Evolutionary conservation across 53 echinoderm and acorn worm species (phyloP), one percentile per base, ranked within the genome.

Genomic region (Hippasteria phrygiana): DNA sequence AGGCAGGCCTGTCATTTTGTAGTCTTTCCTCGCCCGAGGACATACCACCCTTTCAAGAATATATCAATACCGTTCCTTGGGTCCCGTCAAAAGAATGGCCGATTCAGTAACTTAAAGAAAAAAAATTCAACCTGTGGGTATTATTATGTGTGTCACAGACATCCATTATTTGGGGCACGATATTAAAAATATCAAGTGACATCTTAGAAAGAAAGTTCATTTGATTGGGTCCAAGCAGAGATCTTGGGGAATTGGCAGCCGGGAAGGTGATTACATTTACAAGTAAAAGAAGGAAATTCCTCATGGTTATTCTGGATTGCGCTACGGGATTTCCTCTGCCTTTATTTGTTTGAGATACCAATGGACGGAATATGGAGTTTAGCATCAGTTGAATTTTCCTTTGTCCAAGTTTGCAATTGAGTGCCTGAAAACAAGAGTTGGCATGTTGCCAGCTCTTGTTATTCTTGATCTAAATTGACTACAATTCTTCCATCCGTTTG

Each of bases 241-340:
- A 76, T 35, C 53, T 43, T 53, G 76, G 76, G n/a, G 53, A 76
- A 76, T 76, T 46, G 12, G 38, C 39, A 43, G 42, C 73, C 37
- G 73, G 42, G 40, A 73, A 73, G 59, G 4, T 59, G 53, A 76
- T 76, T 76, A 50, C 76, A 18, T 47, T 76, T 76, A 43, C 50
- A 47, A 76, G 76, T 53, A 17, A 28, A 34, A 76, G 32, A 28
- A 34, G 51, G 32, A 35, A 32, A 50, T 76, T 74, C 50, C 18
- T 50, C 18, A 11, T 43, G 47, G 53, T 17, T 17, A 35, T 37
- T 16, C 2, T 4, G 7, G 13, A 69, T 17, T 69, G 17, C 37
- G 33, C 70, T 69, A 12, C 37, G 70, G 38, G 31, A 18, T 69
- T 14, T 18, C n/a, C n/a, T n/a, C n/a, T n/a, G n/a, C n/a, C n/a